These are phyloP conservation scores for Pseudoips prasinana DNA, from an alignment of 2,888 invertebrate genomes.

Conservation along the genomic window DNA sequence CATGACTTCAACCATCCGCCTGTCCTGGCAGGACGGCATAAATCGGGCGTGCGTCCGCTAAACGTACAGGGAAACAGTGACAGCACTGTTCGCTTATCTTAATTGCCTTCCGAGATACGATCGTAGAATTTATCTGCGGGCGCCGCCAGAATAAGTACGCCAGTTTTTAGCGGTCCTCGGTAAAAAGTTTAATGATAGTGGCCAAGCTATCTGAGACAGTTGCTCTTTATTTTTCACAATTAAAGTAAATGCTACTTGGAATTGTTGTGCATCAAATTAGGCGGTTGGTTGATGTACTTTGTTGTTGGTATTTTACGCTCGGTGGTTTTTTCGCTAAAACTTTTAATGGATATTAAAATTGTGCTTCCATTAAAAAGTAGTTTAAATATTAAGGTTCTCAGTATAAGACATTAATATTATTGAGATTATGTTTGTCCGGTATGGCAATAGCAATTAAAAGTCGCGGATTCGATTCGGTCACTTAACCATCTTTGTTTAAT, in stretches of 20 bases:
- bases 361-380: too few relatives aligned
- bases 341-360: slow-evolving; percentile 3
- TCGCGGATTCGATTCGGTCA: too few relatives aligned
- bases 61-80: slow-evolving; percentile 62
- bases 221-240: slow-evolving; percentile 33
- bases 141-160: slow-evolving; percentile 48
- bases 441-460: too few relatives aligned
- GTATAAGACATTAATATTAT: too few relatives aligned
- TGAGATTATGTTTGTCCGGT: too few relatives aligned
- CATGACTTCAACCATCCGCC: slow-evolving; percentile 1
- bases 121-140: slow-evolving; percentile 69
- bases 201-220: slow-evolving; percentile 33
- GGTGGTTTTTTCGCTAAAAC: background rate
- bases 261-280: slow-evolving; percentile 18
- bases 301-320: slow-evolving; percentile 4
- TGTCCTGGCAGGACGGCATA: slow-evolving; percentile 50
- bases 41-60: slow-evolving; percentile 54
- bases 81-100: slow-evolving; percentile 74
- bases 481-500: too few relatives aligned
- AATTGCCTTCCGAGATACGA: slow-evolving; percentile 72
- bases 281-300: slow-evolving; percentile 9
- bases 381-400: too few relatives aligned
- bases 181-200: slow-evolving; percentile 63
- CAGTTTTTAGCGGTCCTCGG: slow-evolving; percentile 53
- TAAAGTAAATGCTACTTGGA: slow-evolving; percentile 34